Base-by-base conservation (phyloP, 2,797 vertebrate genomes). In the Limnodromus scolopaceus region DNA sequence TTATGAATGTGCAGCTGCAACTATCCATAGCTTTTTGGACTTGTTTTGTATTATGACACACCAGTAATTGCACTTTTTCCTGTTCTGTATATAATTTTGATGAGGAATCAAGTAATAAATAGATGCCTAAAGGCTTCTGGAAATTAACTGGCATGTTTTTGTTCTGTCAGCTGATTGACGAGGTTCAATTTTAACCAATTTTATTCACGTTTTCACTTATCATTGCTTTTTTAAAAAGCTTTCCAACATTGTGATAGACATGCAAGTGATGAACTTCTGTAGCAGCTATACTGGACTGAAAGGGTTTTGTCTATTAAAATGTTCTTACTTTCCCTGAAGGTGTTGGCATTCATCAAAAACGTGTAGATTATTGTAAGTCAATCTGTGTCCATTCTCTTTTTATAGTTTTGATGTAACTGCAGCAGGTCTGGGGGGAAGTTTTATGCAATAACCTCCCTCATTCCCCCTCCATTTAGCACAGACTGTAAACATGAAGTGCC, bases 21-120 rank as follows among this genome's bases (percentile, higher is more conserved):
- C 54, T 92, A 46, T 68, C 83, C 41, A 13, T 80, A 75, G 88
- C 72, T 94, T 87, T 95, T 82, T 89, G 39, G 77, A 89, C 63
- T 93, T 93, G 53, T 65, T 92, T 93, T 88, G 53, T 92, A 84
- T 81, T 45, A 16, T 66, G 91, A 49, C 66, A 95, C 41, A 74
- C 32, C 70, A 74, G 64, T 80, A 96, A 94, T 95, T 95, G 43
- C 81, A 77, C 55, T 89, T 91, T 89, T 95, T 83, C 60, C 64
- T 68, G 38, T 68, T 94, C 45, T 68, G 34, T 84, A 39, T 89
- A 93, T 92, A 93, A 92, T 95, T 97, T 92, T 94, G 71, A 87
- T 96, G 92, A 83, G 84, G 90, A 93, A 93, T 92, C 74, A 82
- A 86, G 72, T 87, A 87, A 94, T 77, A 96, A 96, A 94, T 94